A percentile compares a stretch with the other conserved stretches of the same genome.
Evolutionary conservation across 1,140 invertebrate genomes (phyloP).

Genomic region (Musca vetustissima): DNA sequence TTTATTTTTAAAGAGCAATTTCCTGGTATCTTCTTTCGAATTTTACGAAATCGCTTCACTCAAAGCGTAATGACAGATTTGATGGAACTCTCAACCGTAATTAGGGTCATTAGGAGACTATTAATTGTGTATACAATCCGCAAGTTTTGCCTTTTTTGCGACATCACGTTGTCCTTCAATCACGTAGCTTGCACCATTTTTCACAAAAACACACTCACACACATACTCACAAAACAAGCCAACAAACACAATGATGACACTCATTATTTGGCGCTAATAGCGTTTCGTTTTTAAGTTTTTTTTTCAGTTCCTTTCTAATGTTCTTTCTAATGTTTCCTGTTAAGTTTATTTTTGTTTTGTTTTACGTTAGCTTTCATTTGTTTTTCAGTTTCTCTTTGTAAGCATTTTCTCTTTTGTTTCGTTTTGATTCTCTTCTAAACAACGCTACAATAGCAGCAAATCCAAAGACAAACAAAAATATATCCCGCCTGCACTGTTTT

Average conservation of each 20-base stretch:
- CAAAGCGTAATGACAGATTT: too few species aligned
- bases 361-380: slow-evolving; percentile 14
- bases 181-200: not conserved
- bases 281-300: slow-evolving; percentile 24
- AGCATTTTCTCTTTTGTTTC: slow-evolving; percentile 3
- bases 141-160: too few species aligned
- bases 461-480: slow-evolving; percentile 36
- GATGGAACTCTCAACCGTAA: not conserved
- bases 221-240: too few species aligned
- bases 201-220: not conserved
- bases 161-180: too few species aligned
- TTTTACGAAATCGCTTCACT: not conserved
- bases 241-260: not conserved
- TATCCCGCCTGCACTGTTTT: slow-evolving; percentile 30
- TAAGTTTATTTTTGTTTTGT: slow-evolving; percentile 18
- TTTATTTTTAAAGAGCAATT: too few species aligned
- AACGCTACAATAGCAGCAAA: slow-evolving; percentile 29
- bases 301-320: slow-evolving; percentile 21
- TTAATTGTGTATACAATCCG: too few species aligned
- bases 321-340: slow-evolving; percentile 20
- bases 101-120: too few species aligned
- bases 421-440: not conserved
- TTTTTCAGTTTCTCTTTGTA: slow-evolving; percentile 31
- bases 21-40: too few species aligned
- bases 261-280: not conserved